These are phyloP conservation scores for Eupithecia tripunctaria DNA, from an alignment of 2,888 invertebrate genomes.

Conservation along the genomic window DNA sequence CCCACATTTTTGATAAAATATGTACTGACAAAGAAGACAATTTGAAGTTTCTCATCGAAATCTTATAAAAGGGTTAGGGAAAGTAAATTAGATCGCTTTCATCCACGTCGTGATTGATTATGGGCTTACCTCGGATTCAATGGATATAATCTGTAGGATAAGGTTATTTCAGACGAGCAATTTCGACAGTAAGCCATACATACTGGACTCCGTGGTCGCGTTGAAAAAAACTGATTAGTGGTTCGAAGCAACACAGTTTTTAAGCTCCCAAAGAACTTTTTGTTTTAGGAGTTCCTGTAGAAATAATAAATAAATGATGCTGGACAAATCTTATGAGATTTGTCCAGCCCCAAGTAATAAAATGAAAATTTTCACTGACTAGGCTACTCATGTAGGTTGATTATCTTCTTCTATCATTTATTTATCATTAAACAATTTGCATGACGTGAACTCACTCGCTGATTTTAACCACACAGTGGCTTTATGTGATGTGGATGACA, in stretches of 20 bases:
- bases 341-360: no score
- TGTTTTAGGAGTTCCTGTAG: background rate
- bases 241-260: background rate
- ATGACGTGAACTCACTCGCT: background rate
- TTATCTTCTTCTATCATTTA: background rate
- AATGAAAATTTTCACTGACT: background rate
- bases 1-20: constrained; percentile 34
- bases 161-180: constrained; percentile 14
- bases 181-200: background rate
- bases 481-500: background rate
- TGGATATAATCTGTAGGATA: constrained; percentile 44
- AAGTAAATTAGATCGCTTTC: constrained; percentile 54
- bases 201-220: background rate
- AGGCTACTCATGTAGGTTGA: no score
- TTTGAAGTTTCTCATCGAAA: constrained; percentile 40
- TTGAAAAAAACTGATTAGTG: background rate
- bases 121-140: constrained; percentile 47
- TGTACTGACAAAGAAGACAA: constrained; percentile 43
- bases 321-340: no score
- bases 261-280: background rate
- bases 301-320: background rate
- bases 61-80: constrained; percentile 44
- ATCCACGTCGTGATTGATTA: constrained; percentile 54
- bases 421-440: background rate
- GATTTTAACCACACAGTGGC: background rate